phyloP scores from a whole-genome alignment of 2,797 vertebrate genomes.

The Poeciliopsis paucimaculata region DNA sequence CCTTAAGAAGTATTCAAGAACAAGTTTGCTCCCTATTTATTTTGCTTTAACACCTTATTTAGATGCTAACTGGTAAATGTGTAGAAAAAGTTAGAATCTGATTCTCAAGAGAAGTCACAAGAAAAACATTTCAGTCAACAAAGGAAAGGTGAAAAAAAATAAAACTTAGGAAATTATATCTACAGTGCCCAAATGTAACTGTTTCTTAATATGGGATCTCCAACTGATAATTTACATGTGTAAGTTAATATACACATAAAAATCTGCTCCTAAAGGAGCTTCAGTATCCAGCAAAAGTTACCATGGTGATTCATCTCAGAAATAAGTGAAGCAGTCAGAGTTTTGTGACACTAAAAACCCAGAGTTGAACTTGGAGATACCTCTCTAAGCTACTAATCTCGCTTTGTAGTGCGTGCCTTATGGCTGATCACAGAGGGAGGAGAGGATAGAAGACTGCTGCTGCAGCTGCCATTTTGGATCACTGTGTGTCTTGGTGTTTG shows the following conservation, averaged over 20 bases:
- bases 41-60: neutral
- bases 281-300: neutral
- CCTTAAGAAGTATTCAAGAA: neutral
- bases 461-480: conserved; percentile 10
- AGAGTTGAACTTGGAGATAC: conserved; percentile 6
- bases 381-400: conserved; percentile 17
- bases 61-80: neutral
- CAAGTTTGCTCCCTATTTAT: neutral
- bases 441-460: conserved; percentile 5
- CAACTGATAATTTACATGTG: neutral
- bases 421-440: neutral
- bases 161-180: neutral
- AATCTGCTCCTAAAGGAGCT: neutral
- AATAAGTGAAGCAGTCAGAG: neutral
- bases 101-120: neutral
- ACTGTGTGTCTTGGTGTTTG: conserved; percentile 1
- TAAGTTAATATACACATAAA: neutral
- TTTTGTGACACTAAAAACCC: conserved; percentile 4
- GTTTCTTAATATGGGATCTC: neutral
- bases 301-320: conserved; percentile 12
- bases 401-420: conserved; percentile 7
- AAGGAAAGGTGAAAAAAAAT: neutral
- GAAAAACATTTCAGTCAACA: neutral
- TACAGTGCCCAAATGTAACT: neutral
- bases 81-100: neutral